Evolutionary conservation across 2,113 vertebrate species (phyloP).

Genomic region (Datnioides undecimradiatus): DNA sequence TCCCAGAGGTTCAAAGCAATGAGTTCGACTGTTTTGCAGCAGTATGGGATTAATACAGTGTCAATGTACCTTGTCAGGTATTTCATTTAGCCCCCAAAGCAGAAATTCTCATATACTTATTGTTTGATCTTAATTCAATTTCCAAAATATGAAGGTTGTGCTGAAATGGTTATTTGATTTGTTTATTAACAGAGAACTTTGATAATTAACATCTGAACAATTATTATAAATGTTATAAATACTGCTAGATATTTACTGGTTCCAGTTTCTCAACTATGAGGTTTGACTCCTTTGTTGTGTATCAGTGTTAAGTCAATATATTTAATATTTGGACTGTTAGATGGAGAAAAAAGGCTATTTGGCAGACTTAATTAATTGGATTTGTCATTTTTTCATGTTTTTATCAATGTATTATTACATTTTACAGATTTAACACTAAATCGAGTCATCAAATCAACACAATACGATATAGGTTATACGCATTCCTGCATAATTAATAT

Average conservation of each 20-base stretch:
- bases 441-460: too few relatives aligned
- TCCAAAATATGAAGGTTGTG: neutral
- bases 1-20: neutral
- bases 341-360: neutral
- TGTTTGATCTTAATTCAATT: neutral
- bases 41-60: neutral
- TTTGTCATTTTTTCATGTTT: too few relatives aligned
- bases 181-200: neutral
- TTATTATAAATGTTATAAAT: too few relatives aligned
- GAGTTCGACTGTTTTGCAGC: neutral
- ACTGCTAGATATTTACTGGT: too few relatives aligned
- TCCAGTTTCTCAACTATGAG: too few relatives aligned
- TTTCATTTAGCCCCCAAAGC: slow-evolving; percentile 15
- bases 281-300: neutral
- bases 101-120: neutral
- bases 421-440: too few relatives aligned
- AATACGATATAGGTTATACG: too few relatives aligned
- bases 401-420: too few relatives aligned
- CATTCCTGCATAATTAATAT: too few relatives aligned
- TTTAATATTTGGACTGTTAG: neutral
- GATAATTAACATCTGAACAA: neutral
- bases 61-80: neutral
- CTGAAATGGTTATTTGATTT: neutral
- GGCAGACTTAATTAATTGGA: too few relatives aligned
- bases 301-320: neutral